Percentiles rank a stretch among this genome's conserved stretches.
Conservation (phyloP, 2,113 vertebrate genomes). For the Myrmecophaga tridactyla region DNA sequence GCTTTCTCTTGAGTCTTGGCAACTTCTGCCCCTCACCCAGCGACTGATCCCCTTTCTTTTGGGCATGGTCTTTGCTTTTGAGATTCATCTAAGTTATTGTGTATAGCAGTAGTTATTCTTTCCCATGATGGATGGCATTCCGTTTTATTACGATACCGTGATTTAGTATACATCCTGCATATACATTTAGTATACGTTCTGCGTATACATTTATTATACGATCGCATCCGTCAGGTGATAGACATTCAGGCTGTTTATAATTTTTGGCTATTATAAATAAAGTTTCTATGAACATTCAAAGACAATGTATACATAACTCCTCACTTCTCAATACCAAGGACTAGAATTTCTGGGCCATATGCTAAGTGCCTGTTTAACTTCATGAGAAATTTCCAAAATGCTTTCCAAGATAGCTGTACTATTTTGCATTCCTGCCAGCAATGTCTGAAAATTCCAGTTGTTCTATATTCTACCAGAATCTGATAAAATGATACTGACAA, state of each 20-base stretch:
- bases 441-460: not conserved
- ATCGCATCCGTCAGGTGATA: not conserved
- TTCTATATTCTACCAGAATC: not conserved
- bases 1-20: not conserved
- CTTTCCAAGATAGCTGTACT: not conserved
- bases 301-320: not conserved
- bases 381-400: not conserved
- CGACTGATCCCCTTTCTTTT: not conserved
- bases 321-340: not conserved
- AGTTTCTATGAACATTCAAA: not conserved
- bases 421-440: not conserved
- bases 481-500: not conserved
- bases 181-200: too few relatives aligned
- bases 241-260: not conserved
- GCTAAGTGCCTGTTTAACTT: not conserved
- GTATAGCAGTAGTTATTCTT: not conserved
- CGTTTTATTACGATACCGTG: not conserved
- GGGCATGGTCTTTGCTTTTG: not conserved
- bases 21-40: not conserved
- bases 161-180: too few relatives aligned
- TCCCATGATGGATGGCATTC: not conserved
- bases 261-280: not conserved
- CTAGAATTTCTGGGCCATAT: not conserved
- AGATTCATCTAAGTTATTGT: not conserved
- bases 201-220: too few relatives aligned